Conservation (phyloP, 2,888 invertebrate genomes). For the Hyppa rectilinea region DNA sequence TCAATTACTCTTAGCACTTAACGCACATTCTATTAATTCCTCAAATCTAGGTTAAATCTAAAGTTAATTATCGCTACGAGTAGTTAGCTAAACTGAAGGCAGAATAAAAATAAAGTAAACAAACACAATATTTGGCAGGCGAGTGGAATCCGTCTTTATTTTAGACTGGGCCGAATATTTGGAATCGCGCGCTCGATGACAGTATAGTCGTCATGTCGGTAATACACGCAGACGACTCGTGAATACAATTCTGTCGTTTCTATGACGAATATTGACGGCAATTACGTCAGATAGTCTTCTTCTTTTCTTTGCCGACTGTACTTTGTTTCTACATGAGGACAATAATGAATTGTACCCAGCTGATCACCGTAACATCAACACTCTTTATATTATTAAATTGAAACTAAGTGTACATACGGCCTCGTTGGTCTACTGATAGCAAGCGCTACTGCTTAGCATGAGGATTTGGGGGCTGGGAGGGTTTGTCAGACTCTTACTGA, state of each 20-base stretch:
- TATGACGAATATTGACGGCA: constrained; percentile 43
- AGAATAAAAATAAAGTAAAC: constrained; percentile 69
- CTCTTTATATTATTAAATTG: background rate
- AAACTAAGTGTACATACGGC: background rate
- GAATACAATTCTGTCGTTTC: background rate
- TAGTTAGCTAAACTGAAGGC: constrained; percentile 40
- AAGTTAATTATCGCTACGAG: constrained; percentile 46
- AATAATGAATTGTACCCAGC: background rate
- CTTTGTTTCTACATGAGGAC: background rate
- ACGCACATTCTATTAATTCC: constrained; percentile 43
- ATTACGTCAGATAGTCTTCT: constrained; percentile 30
- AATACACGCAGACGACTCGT: constrained; percentile 34
- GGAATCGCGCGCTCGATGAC: constrained; percentile 64
- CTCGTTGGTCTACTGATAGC: background rate
- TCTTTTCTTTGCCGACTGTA: background rate
- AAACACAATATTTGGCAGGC: constrained; percentile 73
- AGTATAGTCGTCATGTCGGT: constrained; percentile 53
- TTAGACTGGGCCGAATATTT: constrained; percentile 70
- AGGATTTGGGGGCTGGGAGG: no score
- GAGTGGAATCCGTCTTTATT: constrained; percentile 76
- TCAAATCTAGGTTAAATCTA: constrained; percentile 57
- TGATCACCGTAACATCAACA: background rate
- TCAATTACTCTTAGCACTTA: constrained; percentile 41
- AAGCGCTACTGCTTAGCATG: background rate
- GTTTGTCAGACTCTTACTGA: no score